Base-by-base conservation (phyloP, 37 sponge, comb jelly and placozoan species). In the Diacarnus erythraeanus region DNA sequence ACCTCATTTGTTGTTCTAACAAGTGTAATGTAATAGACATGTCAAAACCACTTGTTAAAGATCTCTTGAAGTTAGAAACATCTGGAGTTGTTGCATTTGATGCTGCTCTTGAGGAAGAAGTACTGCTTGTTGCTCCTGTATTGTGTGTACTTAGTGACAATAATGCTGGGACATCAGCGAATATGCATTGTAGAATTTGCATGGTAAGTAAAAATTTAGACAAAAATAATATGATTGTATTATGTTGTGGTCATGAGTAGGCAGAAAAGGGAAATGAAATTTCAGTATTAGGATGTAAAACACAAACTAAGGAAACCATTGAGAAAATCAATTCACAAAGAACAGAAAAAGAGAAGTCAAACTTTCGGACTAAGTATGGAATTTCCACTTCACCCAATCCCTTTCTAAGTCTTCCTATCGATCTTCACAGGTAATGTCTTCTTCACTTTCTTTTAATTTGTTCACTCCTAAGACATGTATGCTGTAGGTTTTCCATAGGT, bases 1-100 rank as follows among this genome's bases (percentile, higher is more conserved):
- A 81, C 42, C 76, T 87, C 25, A 38, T 81, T 35, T 21, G 44
- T 23, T 81, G 64, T 67, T 81, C 77, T 23, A 81, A 87, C 54
- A 39, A 30, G 21, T 42, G 57, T 20, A 0, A 26, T 40, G 75
- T 61, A 5, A 38, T 80, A 42, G 61, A 80, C 9, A 80, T 86
- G 80, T 41, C 63, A 5, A 41, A 4, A 6, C 17, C 5, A 63
- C 31, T 23, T 63, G 6, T 15, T 8, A 15, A 54, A 57, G 73
- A 81, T 20, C 69, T 81, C 2, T 9, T 22, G 5, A 22, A 71
- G 40, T 41, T 81, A n/a, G 82, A 81, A 39, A n/a, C 54, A 23
- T 54, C 34, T 36, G 72, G 77, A 15, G 8, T 71, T 34, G 30
- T 8, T 20, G 58, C 37, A 10, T 77, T 44, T 71, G 76, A 84